Conservation (phyloP, 2,797 vertebrate genomes). For the Sebastiscus albofasciatus region DNA sequence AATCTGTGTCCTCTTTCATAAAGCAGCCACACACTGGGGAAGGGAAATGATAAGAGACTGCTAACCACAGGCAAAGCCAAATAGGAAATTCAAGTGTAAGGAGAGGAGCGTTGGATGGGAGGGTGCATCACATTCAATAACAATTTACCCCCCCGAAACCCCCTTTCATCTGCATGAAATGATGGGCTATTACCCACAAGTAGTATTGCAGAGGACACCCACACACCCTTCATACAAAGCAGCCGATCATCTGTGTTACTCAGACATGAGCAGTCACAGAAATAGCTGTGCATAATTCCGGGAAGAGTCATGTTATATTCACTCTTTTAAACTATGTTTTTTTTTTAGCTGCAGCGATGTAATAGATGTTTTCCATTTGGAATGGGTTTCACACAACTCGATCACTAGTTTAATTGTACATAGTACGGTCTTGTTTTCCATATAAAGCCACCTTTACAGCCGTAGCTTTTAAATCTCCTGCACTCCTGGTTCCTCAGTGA, state of each 20-base stretch:
- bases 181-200: constrained; percentile 34
- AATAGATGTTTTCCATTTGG: neutral
- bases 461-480: neutral
- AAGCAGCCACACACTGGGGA: constrained; percentile 31
- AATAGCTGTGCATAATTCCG: neutral
- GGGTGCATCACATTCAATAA: constrained; percentile 59
- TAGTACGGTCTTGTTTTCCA: neutral
- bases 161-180: constrained; percentile 58
- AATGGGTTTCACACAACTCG: neutral
- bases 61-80: constrained; percentile 49
- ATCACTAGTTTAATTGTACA: neutral
- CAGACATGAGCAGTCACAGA: neutral
- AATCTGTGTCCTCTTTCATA: constrained; percentile 27
- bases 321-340: neutral
- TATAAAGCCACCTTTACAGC: neutral
- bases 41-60: constrained; percentile 44
- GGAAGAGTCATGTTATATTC: neutral
- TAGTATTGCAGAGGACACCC: neutral
- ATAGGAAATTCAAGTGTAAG: constrained; percentile 53
- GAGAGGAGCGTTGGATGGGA: constrained; percentile 32
- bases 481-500: neutral
- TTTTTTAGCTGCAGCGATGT: neutral
- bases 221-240: neutral
- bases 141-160: constrained; percentile 34
- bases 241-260: neutral